Conservation (phyloP, 1,140 invertebrate species). For the Aphelinus atriplicis region DNA sequence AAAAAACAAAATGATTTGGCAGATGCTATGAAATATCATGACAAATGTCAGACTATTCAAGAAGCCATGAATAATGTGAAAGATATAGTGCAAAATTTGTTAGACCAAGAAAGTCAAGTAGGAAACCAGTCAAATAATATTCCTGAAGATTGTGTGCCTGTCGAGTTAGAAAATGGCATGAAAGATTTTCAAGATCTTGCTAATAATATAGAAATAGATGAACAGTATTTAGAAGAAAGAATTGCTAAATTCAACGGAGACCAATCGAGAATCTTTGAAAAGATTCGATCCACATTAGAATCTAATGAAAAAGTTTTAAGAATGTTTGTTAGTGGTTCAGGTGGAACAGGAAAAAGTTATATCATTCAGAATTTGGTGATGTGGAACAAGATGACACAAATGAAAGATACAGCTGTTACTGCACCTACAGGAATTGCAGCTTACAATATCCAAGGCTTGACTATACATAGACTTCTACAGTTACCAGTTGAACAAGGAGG, state of each 20-base stretch:
- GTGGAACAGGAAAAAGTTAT: slow-evolving; percentile 46
- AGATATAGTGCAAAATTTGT: slow-evolving; percentile 39
- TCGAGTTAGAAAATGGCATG: slow-evolving; percentile 39
- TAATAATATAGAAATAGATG: slow-evolving; percentile 19
- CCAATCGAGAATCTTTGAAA: slow-evolving; percentile 42
- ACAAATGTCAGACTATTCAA: slow-evolving; percentile 32
- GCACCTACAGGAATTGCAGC: slow-evolving; percentile 49
- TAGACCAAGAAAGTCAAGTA: slow-evolving; percentile 12
- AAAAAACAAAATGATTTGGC: slow-evolving; percentile 19
- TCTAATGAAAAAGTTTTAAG: slow-evolving; percentile 27
- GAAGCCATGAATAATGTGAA: slow-evolving; percentile 37
- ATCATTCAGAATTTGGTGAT: slow-evolving; percentile 36
- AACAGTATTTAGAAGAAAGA: slow-evolving; percentile 31
- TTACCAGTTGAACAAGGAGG: slow-evolving; percentile 45
- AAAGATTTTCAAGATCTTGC: slow-evolving; percentile 42
- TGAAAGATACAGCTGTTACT: slow-evolving; percentile 45
- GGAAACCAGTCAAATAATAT: slow-evolving; percentile 10
- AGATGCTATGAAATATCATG: slow-evolving; percentile 43
- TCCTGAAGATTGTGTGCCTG: slow-evolving; percentile 22
- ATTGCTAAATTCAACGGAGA: slow-evolving; percentile 42
- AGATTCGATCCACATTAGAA: slow-evolving; percentile 25
- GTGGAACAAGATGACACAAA: slow-evolving; percentile 39
- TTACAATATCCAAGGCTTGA: slow-evolving; percentile 47
- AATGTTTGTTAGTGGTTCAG: slow-evolving; percentile 29
- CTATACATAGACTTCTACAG: slow-evolving; percentile 47